Evolutionary conservation across 2,888 invertebrate genomes (phyloP).

Genomic region (Gymnosoma rotundatum): DNA sequence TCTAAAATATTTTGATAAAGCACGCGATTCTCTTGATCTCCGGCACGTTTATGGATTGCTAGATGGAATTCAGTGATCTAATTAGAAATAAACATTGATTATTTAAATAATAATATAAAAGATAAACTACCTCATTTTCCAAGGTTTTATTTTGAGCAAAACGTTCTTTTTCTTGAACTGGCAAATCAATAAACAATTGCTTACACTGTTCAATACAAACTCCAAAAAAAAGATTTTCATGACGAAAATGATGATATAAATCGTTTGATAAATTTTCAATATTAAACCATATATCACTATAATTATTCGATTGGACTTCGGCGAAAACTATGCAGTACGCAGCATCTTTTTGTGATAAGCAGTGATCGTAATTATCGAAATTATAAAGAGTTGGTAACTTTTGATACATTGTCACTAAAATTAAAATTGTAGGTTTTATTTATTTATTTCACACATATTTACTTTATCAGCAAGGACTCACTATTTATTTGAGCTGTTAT

Average conservation of each 20-base stretch:
- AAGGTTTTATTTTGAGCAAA: conserved; percentile 16
- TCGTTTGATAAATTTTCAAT: conserved; percentile 46
- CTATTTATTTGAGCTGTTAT: conserved; percentile 31
- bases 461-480: conserved; percentile 18
- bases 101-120: not conserved
- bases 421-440: not conserved
- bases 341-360: conserved; percentile 21
- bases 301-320: conserved; percentile 48
- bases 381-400: conserved; percentile 49
- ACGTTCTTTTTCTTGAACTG: not conserved
- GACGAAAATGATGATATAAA: conserved; percentile 42
- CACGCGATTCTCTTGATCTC: not conserved
- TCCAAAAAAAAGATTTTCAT: conserved; percentile 58
- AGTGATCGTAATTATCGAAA: conserved; percentile 60
- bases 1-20: conserved; percentile 24
- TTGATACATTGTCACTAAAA: conserved; percentile 39
- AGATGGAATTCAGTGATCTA: conserved; percentile 49
- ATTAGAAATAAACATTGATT: not conserved
- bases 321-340: conserved; percentile 60
- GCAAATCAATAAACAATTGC: conserved; percentile 3
- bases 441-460: not conserved
- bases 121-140: conserved; percentile 40
- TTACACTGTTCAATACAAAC: conserved; percentile 53
- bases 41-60: conserved; percentile 9
- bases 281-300: conserved; percentile 36